These are phyloP conservation scores for Hesperophylax magnus DNA, from an alignment of 1,140 invertebrate species.

Conservation along the genomic window DNA sequence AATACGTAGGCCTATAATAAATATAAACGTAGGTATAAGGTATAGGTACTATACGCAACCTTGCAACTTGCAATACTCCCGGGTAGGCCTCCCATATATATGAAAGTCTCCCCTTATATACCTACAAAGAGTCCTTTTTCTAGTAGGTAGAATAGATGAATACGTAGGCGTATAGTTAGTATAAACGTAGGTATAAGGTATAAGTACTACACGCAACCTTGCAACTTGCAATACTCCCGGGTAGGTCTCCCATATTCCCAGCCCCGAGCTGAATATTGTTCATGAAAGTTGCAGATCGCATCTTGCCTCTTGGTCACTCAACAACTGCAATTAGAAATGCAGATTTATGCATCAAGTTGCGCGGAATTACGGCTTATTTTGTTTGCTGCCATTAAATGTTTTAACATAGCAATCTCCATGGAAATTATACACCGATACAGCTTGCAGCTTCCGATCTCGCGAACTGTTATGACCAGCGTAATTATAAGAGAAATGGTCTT, in stretches of 20 bases:
- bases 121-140: no score
- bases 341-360: constrained; percentile 45
- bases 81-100: no score
- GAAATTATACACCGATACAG: constrained; percentile 13
- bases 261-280: constrained; percentile 19
- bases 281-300: constrained; percentile 23
- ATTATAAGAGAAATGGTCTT: constrained; percentile 17
- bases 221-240: not conserved
- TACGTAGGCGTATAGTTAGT: no score
- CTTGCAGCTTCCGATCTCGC: constrained; percentile 11
- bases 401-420: constrained; percentile 52
- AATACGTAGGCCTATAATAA: no score
- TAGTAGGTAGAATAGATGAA: no score
- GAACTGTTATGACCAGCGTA: constrained; percentile 12
- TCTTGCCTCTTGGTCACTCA: constrained; percentile 37
- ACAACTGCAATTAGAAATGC: constrained; percentile 54
- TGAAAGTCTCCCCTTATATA: no score
- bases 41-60: no score
- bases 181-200: no score
- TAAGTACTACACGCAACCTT: not conserved
- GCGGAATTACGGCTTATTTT: constrained; percentile 45
- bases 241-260: constrained; percentile 12
- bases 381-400: constrained; percentile 47
- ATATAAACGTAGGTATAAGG: no score
- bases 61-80: no score